Percentiles rank a stretch among this genome's conserved stretches.
phyloP scores from a whole-genome alignment of 1,140 invertebrate species.

The Dufourea novaeangliae region DNA sequence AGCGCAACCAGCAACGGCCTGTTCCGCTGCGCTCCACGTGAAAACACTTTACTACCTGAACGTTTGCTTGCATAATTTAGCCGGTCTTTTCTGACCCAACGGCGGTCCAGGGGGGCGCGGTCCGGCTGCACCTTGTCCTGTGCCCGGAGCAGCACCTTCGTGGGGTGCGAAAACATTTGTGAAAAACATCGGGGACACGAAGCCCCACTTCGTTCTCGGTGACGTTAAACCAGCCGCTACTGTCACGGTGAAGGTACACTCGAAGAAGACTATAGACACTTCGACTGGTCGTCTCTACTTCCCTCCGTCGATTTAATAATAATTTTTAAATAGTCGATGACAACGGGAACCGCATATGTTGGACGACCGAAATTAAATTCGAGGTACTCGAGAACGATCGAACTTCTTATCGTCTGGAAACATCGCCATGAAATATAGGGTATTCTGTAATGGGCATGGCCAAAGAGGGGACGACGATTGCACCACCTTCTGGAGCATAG shows the following conservation, averaged over 20 bases:
- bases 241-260: background rate
- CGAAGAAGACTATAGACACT: no score
- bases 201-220: background rate
- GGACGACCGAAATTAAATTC: no score
- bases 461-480: slow-evolving; percentile 6
- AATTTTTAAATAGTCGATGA: no score
- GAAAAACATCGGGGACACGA: slow-evolving; percentile 56
- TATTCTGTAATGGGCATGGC: background rate
- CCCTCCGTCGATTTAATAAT: no score
- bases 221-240: no score
- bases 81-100: slow-evolving; percentile 15
- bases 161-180: slow-evolving; percentile 73
- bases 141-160: slow-evolving; percentile 31
- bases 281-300: no score
- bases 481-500: background rate
- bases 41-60: slow-evolving; percentile 66
- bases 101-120: slow-evolving; percentile 1
- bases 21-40: slow-evolving; percentile 7
- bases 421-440: background rate
- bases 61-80: slow-evolving; percentile 67
- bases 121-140: slow-evolving; percentile 56
- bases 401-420: background rate
- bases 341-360: no score
- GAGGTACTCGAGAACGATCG: no score
- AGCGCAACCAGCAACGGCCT: slow-evolving; percentile 30